A percentile compares a stretch with the other conserved stretches of the same genome.
Conservation (phyloP, 2,797 vertebrate species). For the Melanotaenia boesemani region DNA sequence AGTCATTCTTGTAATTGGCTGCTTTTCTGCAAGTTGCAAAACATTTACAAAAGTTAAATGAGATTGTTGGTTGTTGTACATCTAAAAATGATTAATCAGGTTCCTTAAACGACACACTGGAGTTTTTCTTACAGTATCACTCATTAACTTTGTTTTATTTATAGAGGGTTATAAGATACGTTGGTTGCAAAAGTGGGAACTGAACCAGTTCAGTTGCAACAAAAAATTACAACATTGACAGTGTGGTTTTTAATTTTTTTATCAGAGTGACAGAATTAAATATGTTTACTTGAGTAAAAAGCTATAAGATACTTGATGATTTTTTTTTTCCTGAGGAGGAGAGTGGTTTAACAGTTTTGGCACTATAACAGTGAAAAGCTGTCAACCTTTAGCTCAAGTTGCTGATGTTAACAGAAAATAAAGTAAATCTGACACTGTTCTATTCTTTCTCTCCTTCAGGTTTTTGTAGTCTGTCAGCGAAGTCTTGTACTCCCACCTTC, state of each 20-base stretch:
- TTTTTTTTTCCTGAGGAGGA: neutral
- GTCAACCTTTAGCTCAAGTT: constrained; percentile 1
- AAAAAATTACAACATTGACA: constrained; percentile 10
- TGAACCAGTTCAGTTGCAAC: neutral
- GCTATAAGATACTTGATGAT: neutral
- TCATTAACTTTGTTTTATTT: constrained; percentile 2
- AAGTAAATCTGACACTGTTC: constrained; percentile 46
- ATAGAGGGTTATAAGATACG: neutral
- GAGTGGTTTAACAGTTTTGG: constrained; percentile 7
- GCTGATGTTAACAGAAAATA: constrained; percentile 24
- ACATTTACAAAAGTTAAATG: constrained; percentile 6
- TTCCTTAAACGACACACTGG: constrained; percentile 4
- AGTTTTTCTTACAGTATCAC: neutral
- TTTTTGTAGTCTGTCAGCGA: constrained; percentile 58
- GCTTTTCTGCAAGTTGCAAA: constrained; percentile 1
- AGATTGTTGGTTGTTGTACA: neutral
- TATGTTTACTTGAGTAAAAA: neutral
- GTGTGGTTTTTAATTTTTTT: neutral
- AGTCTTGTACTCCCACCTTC: constrained; percentile 25
- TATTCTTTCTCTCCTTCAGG: constrained; percentile 65
- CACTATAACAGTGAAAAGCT: neutral
- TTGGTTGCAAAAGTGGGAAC: constrained; percentile 5
- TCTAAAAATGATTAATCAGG: constrained; percentile 14
- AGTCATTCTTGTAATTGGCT: constrained; percentile 8
- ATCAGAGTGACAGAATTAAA: neutral